Base-by-base conservation (phyloP, 2,888 invertebrate genomes). In the Dioctria rufipes region DNA sequence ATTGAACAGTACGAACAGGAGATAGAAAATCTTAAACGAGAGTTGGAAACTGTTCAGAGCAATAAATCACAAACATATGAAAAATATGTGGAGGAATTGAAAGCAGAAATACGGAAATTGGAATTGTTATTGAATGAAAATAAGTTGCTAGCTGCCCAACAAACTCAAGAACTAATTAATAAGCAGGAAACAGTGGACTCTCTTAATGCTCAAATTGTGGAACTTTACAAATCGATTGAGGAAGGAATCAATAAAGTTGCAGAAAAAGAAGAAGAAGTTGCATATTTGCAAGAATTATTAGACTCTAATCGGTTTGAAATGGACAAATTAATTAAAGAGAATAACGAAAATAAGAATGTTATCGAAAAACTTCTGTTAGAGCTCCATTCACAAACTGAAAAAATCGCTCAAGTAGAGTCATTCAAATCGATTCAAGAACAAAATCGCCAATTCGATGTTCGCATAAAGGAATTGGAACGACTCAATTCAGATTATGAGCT, bases 151-250 rank as follows among this genome's bases (percentile, higher is more conserved):
- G 84, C 85, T 0, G 84, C 86, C 9, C 86, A 87, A 40, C 86
- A 87, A 82, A 83, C 86, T 2, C 84, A 85, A 9, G 88, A 92
- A 83, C 86, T 92, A 78, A 89, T 91, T 73, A 86, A 92, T 66
- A 89, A 91, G 87, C 90, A 93, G 88, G 91, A 92, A 84, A 91
- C 92, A 0, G 92, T 93, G 73, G 91, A 91, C 81, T 91, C 92
- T 81, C 91, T 94, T 83, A 93, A 92, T 84, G 86, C 86, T 8
- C 88, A 90, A 83, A 87, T 92, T 4, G 90, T 90, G 63, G 90
- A 91, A 43, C 87, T 94, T 83, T 92, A 92, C 82, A 90, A 90
- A 63, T 91, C 89, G 83, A 88, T 94, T 82, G 88, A 90, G 77
- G 91, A 92, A 82, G 90, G 91, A 84, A 90, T 92, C 80, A 89